Evolutionary conservation across 2,888 invertebrate species (phyloP).

Genomic region (Brenthis ino): DNA sequence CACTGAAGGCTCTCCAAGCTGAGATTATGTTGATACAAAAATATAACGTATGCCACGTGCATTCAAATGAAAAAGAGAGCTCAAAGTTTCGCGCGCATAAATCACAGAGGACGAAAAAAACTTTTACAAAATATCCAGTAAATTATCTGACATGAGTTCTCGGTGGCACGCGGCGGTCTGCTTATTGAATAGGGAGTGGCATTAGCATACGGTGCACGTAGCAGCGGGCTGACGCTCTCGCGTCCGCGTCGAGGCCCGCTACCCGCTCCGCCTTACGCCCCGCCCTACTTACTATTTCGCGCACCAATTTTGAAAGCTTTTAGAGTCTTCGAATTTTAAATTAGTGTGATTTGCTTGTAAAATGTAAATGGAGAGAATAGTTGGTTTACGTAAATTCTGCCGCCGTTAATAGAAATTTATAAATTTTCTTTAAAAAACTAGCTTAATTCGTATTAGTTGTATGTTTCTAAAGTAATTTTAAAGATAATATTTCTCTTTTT

Average conservation of each 20-base stretch:
- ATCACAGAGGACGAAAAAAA: conserved; percentile 82
- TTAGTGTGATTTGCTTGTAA: conserved; percentile 34
- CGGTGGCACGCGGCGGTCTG: conserved; percentile 79
- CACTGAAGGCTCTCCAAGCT: conserved; percentile 63
- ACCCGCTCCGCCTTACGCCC: conserved; percentile 32
- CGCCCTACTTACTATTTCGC: conserved; percentile 34
- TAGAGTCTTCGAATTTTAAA: conserved; percentile 39
- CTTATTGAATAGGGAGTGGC: conserved; percentile 79
- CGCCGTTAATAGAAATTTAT: conserved; percentile 1
- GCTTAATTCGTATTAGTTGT: conserved; percentile 5
- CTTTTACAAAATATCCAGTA: conserved; percentile 83
- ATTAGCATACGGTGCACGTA: conserved; percentile 81
- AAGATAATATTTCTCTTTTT: conserved; percentile 51
- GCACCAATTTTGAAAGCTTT: conserved; percentile 37
- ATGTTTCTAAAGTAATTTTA: conserved; percentile 21
- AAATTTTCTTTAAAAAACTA: conserved; percentile 4
- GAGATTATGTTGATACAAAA: conserved; percentile 78
- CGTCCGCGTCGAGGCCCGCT: conserved; percentile 30
- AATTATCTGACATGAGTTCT: conserved; percentile 82
- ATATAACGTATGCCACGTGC: conserved; percentile 81
- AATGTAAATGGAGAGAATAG: conserved; percentile 31
- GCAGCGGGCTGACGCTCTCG: conserved; percentile 55
- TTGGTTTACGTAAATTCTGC: conserved; percentile 16
- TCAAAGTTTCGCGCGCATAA: conserved; percentile 81
- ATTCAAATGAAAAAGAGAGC: conserved; percentile 82